Conservation (phyloP, 2,113 vertebrate species). For the Cyphomyrus discorhynchus region DNA sequence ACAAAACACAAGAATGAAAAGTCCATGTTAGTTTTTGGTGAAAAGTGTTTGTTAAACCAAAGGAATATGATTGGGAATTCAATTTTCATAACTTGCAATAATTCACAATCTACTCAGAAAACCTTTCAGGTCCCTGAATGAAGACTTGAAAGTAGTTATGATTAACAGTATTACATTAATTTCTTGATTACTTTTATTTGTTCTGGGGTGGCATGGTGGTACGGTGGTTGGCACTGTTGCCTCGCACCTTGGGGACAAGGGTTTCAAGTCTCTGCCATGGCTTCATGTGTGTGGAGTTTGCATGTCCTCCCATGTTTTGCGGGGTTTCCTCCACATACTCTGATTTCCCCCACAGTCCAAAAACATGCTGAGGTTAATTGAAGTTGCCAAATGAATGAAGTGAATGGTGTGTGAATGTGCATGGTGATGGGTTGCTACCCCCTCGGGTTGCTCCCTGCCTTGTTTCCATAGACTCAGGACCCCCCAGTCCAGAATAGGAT, state of each 20-base stretch:
- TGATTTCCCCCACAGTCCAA: background rate
- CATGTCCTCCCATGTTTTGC: background rate
- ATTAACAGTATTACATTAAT: background rate
- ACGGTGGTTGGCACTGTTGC: background rate
- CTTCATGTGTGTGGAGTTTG: background rate
- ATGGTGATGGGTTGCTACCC: background rate
- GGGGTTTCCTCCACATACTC: background rate
- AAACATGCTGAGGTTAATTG: background rate
- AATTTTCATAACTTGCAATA: background rate
- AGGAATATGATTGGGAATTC: background rate
- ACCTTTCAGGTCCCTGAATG: background rate
- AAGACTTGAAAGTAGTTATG: background rate
- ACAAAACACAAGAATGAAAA: background rate
- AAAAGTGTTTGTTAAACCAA: background rate
- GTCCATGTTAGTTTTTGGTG: background rate
- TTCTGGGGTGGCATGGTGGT: background rate
- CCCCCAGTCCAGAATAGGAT: background rate
- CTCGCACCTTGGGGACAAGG: background rate
- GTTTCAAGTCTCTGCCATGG: background rate
- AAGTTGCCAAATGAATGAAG: background rate
- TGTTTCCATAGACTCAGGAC: background rate
- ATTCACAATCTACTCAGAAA: background rate
- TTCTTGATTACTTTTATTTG: background rate
- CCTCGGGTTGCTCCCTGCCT: no score
- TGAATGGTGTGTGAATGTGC: background rate